phyloP scores from a whole-genome alignment of 2,797 vertebrate species.

The Coendou prehensilis region DNA sequence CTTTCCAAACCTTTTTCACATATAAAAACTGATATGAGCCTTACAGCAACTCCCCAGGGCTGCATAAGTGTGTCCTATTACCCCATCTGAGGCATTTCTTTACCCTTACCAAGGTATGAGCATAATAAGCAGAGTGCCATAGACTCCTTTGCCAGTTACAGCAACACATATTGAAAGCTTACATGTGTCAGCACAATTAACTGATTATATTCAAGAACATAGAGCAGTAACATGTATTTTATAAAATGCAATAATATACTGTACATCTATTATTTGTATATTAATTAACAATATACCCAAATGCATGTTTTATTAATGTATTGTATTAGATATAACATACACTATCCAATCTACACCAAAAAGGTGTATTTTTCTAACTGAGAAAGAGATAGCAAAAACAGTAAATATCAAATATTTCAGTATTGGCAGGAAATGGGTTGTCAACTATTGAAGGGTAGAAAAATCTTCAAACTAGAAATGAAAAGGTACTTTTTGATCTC shows the following conservation, averaged over 20 bases:
- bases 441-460: neutral
- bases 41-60: neutral
- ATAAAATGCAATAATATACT: neutral
- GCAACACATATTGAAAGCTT: neutral
- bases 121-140: neutral
- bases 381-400: neutral
- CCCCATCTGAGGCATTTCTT: neutral
- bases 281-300: neutral
- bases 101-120: neutral
- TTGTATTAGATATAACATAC: neutral
- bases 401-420: neutral
- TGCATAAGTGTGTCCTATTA: neutral
- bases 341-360: neutral
- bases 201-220: neutral
- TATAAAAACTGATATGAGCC: neutral
- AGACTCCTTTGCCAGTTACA: neutral
- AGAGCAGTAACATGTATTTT: neutral
- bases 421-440: neutral
- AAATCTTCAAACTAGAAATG: constrained; percentile 4
- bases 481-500: neutral
- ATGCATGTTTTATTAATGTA: neutral
- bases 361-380: neutral
- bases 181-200: neutral
- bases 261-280: neutral
- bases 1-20: constrained; percentile 6